Evolutionary conservation across 2,113 vertebrate genomes (phyloP).

Genomic region (Symphodus melops): DNA sequence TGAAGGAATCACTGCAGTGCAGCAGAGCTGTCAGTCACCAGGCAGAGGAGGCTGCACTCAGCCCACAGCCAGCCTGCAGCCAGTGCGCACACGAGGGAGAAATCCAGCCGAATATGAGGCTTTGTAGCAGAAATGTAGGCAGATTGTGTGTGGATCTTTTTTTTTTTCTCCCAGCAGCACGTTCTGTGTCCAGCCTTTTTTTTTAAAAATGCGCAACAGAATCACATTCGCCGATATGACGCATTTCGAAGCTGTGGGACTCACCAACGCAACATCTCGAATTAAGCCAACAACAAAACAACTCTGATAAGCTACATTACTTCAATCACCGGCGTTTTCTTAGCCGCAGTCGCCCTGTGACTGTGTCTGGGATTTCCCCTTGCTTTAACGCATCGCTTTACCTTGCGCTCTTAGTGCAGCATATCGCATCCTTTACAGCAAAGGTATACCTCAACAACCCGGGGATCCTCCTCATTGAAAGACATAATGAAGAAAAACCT

Average conservation of each 20-base stretch:
- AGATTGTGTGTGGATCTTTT: background rate
- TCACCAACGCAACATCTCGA: background rate
- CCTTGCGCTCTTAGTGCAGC: conserved; percentile 51
- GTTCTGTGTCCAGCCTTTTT: background rate
- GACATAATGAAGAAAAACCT: conserved; percentile 48
- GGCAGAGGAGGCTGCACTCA: conserved; percentile 43
- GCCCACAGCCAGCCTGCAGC: background rate
- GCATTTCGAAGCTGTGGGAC: background rate
- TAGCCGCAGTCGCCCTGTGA: background rate
- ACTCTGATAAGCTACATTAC: rapidly evolving
- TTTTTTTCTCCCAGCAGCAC: background rate
- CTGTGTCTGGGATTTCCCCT: conserved; percentile 7
- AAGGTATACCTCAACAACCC: conserved; percentile 22
- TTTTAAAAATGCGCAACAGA: conserved; percentile 41
- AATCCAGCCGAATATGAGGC: background rate
- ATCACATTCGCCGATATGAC: too few species aligned
- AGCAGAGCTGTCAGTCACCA: conserved; percentile 79
- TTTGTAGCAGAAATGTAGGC: background rate
- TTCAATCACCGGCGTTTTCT: background rate
- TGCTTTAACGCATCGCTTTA: conserved; percentile 50
- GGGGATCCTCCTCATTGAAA: conserved; percentile 53
- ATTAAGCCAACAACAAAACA: background rate
- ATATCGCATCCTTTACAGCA: conserved; percentile 18
- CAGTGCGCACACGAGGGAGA: background rate
- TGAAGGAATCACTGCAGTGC: conserved; percentile 80